Base-by-base conservation (phyloP, 23 tunicate genomes). In the Styela plicata region DNA sequence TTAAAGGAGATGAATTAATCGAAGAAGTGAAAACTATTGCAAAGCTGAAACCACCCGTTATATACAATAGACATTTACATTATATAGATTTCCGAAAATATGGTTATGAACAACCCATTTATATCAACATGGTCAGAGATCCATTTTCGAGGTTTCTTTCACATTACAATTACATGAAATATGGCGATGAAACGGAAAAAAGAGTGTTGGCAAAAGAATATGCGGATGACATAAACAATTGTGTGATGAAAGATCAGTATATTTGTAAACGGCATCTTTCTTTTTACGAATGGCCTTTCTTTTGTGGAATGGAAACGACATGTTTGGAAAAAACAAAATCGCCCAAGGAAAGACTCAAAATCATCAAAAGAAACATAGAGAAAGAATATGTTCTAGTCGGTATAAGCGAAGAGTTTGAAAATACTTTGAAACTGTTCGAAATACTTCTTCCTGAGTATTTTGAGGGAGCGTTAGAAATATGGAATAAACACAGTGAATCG, bases 381-480 rank as follows among this genome's bases (percentile, higher is more conserved):
- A 25, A 71, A 30, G 85, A 82, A 23, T 82, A 69, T 70, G 33
- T 71, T 28, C 3, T 61, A 37, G 63, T 83, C 22, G 87, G 87
- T 21, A 53, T 83, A 52, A 75, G 52, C 22, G 87, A 83, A 53
- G 69, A 83, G 66, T 83, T 83, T 29, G 87, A 83, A 30, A 79
- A 77, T 0, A 74, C 70, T 31, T 34, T 83, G 3, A 2, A 53
- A 62, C 36, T 83, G 26, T 75, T 83, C 36, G 87, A 83, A 32
- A 83, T 37, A 37, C 3, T 76, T 3, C 23, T 83, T 3, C 87
- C 87, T 26, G 87, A 75, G 36, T 83, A 83, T 62, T 83, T 83
- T 33, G 31, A 25, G 28, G 87, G 83, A 3, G 87, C 87, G 10
- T 33, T 23, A 31, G 84, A 65, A 19, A 66, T 80, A 0, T 64